Percentiles rank a stretch among this genome's conserved stretches.
These are phyloP conservation scores for Hyles euphorbiae DNA, from an alignment of 1,140 invertebrate species.

Conservation along the genomic window DNA sequence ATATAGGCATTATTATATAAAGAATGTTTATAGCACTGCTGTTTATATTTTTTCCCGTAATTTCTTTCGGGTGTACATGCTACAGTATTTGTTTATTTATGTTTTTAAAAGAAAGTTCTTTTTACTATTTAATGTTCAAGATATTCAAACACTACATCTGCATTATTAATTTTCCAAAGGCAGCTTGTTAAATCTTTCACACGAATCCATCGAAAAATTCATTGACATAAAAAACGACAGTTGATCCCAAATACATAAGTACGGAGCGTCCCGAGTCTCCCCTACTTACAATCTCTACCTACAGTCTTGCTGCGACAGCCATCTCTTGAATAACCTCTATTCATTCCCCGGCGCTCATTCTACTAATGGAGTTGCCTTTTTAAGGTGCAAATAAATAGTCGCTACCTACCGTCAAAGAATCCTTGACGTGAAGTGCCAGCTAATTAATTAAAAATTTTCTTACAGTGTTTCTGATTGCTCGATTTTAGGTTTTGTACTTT, in stretches of 20 bases:
- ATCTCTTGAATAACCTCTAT: conserved; percentile 66
- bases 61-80: too few relatives aligned
- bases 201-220: not conserved
- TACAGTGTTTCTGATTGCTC: not conserved
- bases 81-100: too few relatives aligned
- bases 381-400: conserved; percentile 68
- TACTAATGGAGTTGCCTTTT: conserved; percentile 70
- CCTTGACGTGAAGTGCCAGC: conserved; percentile 38
- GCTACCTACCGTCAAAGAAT: conserved; percentile 35
- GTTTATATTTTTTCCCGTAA: too few relatives aligned
- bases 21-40: too few relatives aligned
- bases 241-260: not conserved
- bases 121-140: too few relatives aligned
- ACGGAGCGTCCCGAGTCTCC: not conserved
- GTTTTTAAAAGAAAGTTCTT: too few relatives aligned
- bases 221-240: not conserved
- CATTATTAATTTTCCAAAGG: too few relatives aligned
- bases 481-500: not conserved
- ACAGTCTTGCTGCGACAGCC: conserved; percentile 38
- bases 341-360: conserved; percentile 64
- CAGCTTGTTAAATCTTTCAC: too few relatives aligned
- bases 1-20: too few relatives aligned
- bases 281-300: not conserved
- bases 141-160: too few relatives aligned
- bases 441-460: conserved; percentile 62